Evolutionary conservation across 2,888 invertebrate species (phyloP), one percentile per base, ranked within the genome.

Genomic region (Synanthedon vespiformis): DNA sequence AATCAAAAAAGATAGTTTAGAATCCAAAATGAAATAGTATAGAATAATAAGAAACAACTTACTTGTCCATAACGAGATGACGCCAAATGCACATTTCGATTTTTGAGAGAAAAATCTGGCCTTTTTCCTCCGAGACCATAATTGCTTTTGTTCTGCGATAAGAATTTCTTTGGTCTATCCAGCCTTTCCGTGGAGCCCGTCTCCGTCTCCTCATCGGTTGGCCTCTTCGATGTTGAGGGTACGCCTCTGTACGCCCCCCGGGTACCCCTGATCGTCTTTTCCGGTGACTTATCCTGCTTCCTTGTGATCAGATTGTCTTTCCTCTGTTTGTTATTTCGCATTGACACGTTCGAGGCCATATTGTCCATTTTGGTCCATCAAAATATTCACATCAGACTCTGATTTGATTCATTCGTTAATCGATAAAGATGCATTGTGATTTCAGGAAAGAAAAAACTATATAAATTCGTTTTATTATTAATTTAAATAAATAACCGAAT

Each of bases 1-100:
- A n/a, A n/a, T n/a, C n/a, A n/a, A n/a, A n/a, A n/a, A n/a, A n/a
- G n/a, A n/a, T n/a, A n/a, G n/a, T n/a, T n/a, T n/a, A n/a, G n/a
- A n/a, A n/a, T n/a, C n/a, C n/a, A n/a, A n/a, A n/a, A n/a, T n/a
- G n/a, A n/a, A n/a, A n/a, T n/a, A n/a, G n/a, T n/a, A n/a, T n/a
- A n/a, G n/a, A n/a, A n/a, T n/a, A n/a, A n/a, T n/a, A n/a, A n/a
- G n/a, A n/a, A n/a, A 44, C 11, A 44, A 44, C 50, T 82, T 68
- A 87, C 87, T 85, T 87, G 88, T 56, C 87, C 84, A 81, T 88
- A 88, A 51, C 88, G 75, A 48, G 86, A 84, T 1, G 88, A 80
- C 3, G 86, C 74, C 74, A 88, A 74, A 72, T 86, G 85, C 68
- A 88, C 82, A 62, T 88, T 88, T 61, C 88, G 72, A 61, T 80